These are phyloP conservation scores for Gobius niger DNA, from an alignment of 2,113 vertebrate species.

Conservation along the genomic window DNA sequence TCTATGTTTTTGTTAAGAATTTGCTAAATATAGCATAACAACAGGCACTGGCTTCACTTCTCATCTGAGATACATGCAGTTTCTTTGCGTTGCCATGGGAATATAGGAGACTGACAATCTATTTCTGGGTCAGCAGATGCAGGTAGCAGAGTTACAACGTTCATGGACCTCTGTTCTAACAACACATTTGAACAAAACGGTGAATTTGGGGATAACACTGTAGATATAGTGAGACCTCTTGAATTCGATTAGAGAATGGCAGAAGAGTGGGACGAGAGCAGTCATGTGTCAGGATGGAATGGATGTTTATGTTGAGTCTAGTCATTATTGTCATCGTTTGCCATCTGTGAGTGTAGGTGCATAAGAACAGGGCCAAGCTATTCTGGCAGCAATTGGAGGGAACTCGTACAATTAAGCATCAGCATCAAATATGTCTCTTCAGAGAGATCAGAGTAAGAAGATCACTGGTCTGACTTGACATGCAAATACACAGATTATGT, in stretches of 20 bases:
- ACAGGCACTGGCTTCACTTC: no score
- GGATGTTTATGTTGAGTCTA: slow-evolving; percentile 28
- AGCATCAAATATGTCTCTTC: slow-evolving; percentile 27
- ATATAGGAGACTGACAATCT: no score
- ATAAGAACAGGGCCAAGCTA: slow-evolving; percentile 35
- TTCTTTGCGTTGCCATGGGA: no score
- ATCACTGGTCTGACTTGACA: slow-evolving; percentile 17
- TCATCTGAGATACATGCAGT: no score
- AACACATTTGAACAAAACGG: not conserved
- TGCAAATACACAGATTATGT: slow-evolving; percentile 16
- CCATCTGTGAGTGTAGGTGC: slow-evolving; percentile 53
- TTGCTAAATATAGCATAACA: no score
- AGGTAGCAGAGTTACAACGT: no score
- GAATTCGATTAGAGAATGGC: not conserved
- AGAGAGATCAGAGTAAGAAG: slow-evolving; percentile 16
- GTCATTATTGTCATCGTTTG: slow-evolving; percentile 45
- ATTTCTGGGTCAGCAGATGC: no score
- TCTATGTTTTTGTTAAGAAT: no score
- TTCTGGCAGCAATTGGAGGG: slow-evolving; percentile 43
- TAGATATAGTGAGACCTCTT: not conserved
- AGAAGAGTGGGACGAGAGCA: not conserved
- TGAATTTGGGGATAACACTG: not conserved
- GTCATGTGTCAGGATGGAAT: slow-evolving; percentile 3
- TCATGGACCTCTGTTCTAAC: not conserved
- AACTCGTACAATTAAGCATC: slow-evolving; percentile 30